These are phyloP conservation scores for Pangasianodon gigas DNA, from an alignment of 2,113 vertebrate genomes.

Conservation along the genomic window DNA sequence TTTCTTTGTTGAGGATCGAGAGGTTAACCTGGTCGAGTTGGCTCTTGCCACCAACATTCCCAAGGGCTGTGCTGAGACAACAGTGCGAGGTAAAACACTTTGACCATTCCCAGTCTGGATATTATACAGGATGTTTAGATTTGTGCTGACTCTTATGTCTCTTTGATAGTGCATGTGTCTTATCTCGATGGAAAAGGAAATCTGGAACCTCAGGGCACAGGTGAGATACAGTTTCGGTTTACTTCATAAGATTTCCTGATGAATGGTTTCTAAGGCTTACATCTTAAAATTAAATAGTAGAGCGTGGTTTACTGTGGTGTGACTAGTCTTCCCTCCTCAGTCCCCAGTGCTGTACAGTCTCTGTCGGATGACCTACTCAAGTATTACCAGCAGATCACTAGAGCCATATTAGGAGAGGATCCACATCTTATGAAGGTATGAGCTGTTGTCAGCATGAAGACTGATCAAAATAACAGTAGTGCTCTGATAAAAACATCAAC, in stretches of 20 bases:
- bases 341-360: constrained; percentile 84
- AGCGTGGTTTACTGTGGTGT: not conserved
- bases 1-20: constrained; percentile 85
- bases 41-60: constrained; percentile 88
- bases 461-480: accelerated
- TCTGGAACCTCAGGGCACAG: constrained; percentile 84
- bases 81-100: constrained; percentile 77
- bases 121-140: not conserved
- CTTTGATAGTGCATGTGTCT: constrained; percentile 80
- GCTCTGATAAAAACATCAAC: not conserved
- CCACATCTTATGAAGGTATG: constrained; percentile 88
- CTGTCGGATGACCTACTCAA: constrained; percentile 87
- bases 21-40: constrained; percentile 88
- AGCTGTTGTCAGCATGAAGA: not conserved
- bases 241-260: not conserved
- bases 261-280: not conserved
- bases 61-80: constrained; percentile 86
- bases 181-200: constrained; percentile 91
- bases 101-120: not conserved
- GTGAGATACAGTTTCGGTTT: constrained; percentile 60
- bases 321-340: constrained; percentile 58
- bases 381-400: constrained; percentile 90
- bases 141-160: constrained; percentile 25
- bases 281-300: not conserved
- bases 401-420: constrained; percentile 88